Evolutionary conservation across 2,888 invertebrate genomes (phyloP).

Genomic region (Stomorhina lunata): DNA sequence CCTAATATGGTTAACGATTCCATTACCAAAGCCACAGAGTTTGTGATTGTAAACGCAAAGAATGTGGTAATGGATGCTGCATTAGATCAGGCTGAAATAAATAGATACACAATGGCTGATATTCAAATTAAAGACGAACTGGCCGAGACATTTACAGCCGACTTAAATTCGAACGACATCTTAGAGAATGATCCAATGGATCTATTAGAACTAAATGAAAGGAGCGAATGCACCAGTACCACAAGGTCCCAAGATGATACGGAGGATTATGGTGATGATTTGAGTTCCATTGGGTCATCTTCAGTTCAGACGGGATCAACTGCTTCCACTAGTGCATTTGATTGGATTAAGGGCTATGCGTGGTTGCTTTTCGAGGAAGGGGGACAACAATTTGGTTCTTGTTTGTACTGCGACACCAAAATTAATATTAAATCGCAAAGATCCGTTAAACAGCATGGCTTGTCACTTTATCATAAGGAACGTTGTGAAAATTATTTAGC

Average conservation of each 20-base stretch:
- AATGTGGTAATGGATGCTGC: not conserved
- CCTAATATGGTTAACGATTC: not conserved
- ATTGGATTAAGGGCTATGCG: constrained; percentile 72
- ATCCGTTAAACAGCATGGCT: constrained; percentile 69
- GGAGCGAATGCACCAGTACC: constrained; percentile 32
- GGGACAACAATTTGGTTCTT: constrained; percentile 71
- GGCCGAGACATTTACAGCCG: constrained; percentile 36
- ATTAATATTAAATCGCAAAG: constrained; percentile 66
- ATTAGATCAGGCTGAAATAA: not conserved
- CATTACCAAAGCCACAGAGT: constrained; percentile 37
- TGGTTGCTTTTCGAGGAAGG: constrained; percentile 73
- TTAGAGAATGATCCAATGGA: constrained; percentile 72
- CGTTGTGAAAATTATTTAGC: constrained; percentile 72
- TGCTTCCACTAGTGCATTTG: constrained; percentile 60
- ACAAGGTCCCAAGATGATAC: constrained; percentile 48
- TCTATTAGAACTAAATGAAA: constrained; percentile 68
- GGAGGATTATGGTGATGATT: constrained; percentile 67
- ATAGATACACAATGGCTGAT: constrained; percentile 14
- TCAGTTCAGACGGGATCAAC: constrained; percentile 31
- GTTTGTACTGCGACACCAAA: constrained; percentile 73
- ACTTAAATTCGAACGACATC: constrained; percentile 29
- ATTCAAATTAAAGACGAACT: constrained; percentile 55
- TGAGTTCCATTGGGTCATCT: constrained; percentile 54
- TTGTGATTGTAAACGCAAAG: constrained; percentile 50
- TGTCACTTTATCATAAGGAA: constrained; percentile 73